A percentile compares a stretch with the other conserved stretches of the same genome.
phyloP scores from a whole-genome alignment of 2,888 invertebrate genomes.

The Phengaris arion region DNA sequence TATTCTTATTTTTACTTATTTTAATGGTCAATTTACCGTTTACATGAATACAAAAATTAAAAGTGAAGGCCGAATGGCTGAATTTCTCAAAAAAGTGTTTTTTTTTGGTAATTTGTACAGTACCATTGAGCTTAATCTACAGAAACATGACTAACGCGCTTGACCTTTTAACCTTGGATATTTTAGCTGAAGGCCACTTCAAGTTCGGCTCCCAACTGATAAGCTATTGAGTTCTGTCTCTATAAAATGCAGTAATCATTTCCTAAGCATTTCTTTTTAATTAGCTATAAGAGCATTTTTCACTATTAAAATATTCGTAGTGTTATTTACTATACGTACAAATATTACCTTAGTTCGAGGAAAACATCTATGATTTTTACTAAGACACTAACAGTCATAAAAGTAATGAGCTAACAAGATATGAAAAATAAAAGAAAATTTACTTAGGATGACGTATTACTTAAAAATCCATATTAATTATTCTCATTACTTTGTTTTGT shows the following conservation, averaged over 20 bases:
- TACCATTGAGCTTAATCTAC: background rate
- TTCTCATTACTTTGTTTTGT: no score
- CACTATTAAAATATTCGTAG: background rate
- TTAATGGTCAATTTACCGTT: no score
- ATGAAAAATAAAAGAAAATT: no score
- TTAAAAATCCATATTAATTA: no score
- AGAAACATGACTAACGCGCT: constrained; percentile 6
- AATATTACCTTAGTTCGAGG: no score
- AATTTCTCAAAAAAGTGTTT: background rate
- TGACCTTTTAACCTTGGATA: background rate
- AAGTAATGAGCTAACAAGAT: no score
- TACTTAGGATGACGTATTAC: no score
- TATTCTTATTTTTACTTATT: no score
- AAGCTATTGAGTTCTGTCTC: background rate
- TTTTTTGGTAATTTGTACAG: background rate
- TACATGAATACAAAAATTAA: background rate
- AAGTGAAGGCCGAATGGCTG: background rate
- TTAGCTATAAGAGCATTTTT: background rate
- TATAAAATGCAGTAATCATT: background rate
- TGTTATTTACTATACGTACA: no score
- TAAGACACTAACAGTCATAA: no score
- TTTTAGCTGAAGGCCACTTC: background rate
- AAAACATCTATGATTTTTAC: no score
- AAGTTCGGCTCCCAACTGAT: background rate
- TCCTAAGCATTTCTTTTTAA: background rate